These are phyloP conservation scores for Thaleichthys pacificus DNA, from an alignment of 2,797 vertebrate species.

Conservation along the genomic window DNA sequence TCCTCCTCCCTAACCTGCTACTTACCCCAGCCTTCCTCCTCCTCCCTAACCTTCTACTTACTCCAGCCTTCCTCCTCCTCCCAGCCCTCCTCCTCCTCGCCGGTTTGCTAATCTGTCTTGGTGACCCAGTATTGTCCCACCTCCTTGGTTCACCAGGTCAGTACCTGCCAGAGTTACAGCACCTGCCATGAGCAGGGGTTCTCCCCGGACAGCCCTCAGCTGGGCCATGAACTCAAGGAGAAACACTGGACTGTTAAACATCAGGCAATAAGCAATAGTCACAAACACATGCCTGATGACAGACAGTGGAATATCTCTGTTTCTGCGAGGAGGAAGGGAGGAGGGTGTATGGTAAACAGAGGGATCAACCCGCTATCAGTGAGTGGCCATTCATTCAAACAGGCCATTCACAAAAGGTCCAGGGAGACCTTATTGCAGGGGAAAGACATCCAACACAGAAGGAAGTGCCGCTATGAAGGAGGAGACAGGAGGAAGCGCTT, in stretches of 20 bases:
- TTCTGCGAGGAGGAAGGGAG: not conserved
- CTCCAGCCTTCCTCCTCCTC: not conserved
- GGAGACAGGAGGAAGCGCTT: constrained; percentile 6
- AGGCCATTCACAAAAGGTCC: constrained; percentile 9
- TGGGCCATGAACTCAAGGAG: no score
- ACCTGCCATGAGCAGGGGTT: not conserved
- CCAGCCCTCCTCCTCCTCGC: no score
- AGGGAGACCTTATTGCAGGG: constrained; percentile 14
- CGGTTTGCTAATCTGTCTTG: not conserved
- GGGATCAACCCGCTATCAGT: not conserved
- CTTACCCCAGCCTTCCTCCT: no score
- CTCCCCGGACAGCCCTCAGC: no score
- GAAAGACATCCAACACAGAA: constrained; percentile 11
- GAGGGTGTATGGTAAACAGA: constrained; percentile 22
- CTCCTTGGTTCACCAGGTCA: not conserved
- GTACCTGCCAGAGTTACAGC: no score
- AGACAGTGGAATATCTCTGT: not conserved
- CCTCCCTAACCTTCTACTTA: no score
- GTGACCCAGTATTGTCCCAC: constrained; percentile 11
- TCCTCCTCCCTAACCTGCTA: no score
- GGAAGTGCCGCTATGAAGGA: constrained; percentile 10
- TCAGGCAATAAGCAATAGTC: constrained; percentile 17
- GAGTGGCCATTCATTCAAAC: not conserved
- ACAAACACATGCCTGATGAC: not conserved
- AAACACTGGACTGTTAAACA: no score